Evolutionary conservation across 2,797 vertebrate genomes (phyloP).

Genomic region (Megaceryle alcyon): DNA sequence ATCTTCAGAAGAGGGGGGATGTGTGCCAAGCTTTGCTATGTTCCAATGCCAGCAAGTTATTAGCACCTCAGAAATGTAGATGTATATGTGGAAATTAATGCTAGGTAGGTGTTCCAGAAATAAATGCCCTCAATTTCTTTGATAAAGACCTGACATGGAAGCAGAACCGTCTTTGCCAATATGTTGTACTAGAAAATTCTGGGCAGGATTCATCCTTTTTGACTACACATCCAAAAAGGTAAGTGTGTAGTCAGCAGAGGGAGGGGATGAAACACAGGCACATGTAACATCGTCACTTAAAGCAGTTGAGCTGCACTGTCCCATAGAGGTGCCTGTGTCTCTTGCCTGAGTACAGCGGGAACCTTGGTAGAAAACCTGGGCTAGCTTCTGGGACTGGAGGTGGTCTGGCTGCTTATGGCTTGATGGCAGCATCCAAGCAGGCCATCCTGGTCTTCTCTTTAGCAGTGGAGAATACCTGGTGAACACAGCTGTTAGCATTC

Average conservation of each 20-base stretch:
- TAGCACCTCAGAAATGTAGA: slow-evolving; percentile 16
- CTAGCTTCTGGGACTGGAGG: not conserved
- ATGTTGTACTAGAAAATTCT: not conserved
- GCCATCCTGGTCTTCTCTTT: not conserved
- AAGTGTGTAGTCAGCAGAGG: not conserved
- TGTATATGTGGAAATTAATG: not conserved
- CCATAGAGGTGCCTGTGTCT: not conserved
- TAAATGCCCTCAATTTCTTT: not conserved
- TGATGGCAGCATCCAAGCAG: not conserved
- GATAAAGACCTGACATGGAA: not conserved
- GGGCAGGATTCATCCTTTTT: not conserved
- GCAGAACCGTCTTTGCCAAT: not conserved
- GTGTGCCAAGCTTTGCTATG: not conserved
- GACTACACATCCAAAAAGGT: not conserved
- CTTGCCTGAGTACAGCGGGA: not conserved
- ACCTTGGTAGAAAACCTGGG: not conserved
- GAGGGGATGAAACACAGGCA: accelerated
- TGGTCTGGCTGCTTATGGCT: not conserved
- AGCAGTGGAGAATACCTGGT: not conserved
- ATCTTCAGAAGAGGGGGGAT: not conserved
- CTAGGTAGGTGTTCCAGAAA: not conserved
- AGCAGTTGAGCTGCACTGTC: not conserved
- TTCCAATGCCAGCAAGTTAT: not conserved
- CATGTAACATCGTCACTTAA: accelerated
- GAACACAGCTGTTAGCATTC: not conserved